phyloP scores from a whole-genome alignment of 2,888 invertebrate species.

The Sinodicranocentrus sp. region DNA sequence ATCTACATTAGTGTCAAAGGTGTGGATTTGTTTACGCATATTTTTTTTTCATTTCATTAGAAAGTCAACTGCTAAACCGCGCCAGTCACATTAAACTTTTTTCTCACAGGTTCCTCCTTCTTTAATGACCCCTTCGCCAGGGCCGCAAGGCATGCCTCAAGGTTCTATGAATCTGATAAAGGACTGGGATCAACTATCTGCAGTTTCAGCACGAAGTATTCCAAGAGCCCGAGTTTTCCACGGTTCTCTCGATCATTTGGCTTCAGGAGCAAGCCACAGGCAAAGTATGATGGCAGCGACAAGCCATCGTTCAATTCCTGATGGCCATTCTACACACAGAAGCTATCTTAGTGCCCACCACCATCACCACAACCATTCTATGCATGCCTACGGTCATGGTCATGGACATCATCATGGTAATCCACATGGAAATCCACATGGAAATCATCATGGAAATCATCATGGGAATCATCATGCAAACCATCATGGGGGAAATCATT shows the following conservation, averaged over 20 bases:
- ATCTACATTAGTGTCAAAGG: slow-evolving; percentile 74
- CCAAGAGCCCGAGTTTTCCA: slow-evolving; percentile 90
- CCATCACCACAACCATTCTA: slow-evolving; percentile 75
- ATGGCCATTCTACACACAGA: slow-evolving; percentile 75
- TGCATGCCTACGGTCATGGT: slow-evolving; percentile 62
- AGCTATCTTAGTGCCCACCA: slow-evolving; percentile 75
- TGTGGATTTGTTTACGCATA: slow-evolving; percentile 26
- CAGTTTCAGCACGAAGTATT: slow-evolving; percentile 93
- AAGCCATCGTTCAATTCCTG: slow-evolving; percentile 71
- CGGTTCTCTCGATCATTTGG: slow-evolving; percentile 70
- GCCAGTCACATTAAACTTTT: not conserved
- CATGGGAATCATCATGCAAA: slow-evolving; percentile 33
- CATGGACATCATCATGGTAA: slow-evolving; percentile 33
- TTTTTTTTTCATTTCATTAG: not conserved
- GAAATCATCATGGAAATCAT: slow-evolving; percentile 21
- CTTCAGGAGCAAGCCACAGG: slow-evolving; percentile 43
- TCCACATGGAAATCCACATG: slow-evolving; percentile 14
- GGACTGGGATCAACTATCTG: slow-evolving; percentile 93
- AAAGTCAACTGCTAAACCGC: not conserved
- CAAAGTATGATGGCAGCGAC: slow-evolving; percentile 62
- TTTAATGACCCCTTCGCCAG: slow-evolving; percentile 73
- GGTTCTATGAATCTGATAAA: slow-evolving; percentile 75
- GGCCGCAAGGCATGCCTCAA: slow-evolving; percentile 70
- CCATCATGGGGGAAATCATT: slow-evolving; percentile 10
- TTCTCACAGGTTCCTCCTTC: slow-evolving; percentile 59